Evolutionary conservation across 1,140 invertebrate genomes (phyloP).

Genomic region (Argopecten irradians): DNA sequence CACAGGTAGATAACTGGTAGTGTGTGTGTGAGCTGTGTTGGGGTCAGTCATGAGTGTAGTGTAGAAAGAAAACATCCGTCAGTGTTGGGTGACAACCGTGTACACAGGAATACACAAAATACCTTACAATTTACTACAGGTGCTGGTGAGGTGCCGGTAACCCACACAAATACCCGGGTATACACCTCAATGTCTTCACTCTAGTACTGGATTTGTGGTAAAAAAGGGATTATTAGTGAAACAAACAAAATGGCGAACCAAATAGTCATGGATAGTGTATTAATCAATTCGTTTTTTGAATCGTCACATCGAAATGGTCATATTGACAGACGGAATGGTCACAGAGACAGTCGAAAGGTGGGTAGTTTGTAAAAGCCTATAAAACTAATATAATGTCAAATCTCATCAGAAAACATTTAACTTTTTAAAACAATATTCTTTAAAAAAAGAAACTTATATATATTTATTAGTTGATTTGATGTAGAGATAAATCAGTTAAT

Average conservation of each 20-base stretch:
- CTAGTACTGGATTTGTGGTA: background rate
- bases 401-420: too few relatives aligned
- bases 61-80: slow-evolving; percentile 8
- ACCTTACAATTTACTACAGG: background rate
- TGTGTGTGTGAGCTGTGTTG: background rate
- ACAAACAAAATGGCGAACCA: background rate
- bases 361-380: background rate
- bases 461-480: too few relatives aligned
- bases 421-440: too few relatives aligned
- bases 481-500: too few relatives aligned
- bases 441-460: too few relatives aligned
- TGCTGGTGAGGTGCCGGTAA: background rate
- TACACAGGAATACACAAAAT: background rate
- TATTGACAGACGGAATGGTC: background rate
- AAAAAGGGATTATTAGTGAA: background rate
- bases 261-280: background rate
- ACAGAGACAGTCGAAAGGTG: background rate
- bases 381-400: background rate
- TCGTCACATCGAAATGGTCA: background rate
- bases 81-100: slow-evolving; percentile 10
- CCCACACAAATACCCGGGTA: background rate
- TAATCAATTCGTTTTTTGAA: background rate
- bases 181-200: background rate
- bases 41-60: slow-evolving; percentile 18
- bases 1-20: background rate